Evolutionary conservation across 1,140 invertebrate species (phyloP), one percentile per base, ranked within the genome.

Genomic region (Idris sp.): DNA sequence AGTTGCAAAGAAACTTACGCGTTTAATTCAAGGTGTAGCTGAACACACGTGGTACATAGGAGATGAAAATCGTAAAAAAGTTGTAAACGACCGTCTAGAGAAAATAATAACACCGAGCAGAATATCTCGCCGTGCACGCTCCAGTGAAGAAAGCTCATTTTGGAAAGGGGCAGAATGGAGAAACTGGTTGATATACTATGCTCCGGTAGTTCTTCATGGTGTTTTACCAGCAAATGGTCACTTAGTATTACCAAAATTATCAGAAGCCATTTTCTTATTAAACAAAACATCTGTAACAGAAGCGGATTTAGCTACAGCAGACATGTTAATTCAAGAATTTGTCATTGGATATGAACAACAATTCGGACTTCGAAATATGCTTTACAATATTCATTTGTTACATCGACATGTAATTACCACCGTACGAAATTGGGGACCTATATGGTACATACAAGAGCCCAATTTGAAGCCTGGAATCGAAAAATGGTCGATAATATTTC

Each of bases 91-190:
- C 4, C 25, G n/a, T 30, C 2, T 65, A 5, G 9, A 11, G 5
- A 10, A 11, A 19, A 65, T 65, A 4, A 36, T 22, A 46, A 2
- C 28, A 13, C 43, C 31, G 2, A 56, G 15, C 1, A 19, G 49
- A 18, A 33, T 68, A 4, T 68, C 64, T 10, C 15, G 64, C 2
- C 28, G 35, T 11, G 9, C 51, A 31, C 26, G 48, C n/a, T 13
- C 15, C 1, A 36, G 46, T 8, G 25, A 18, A 3, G 13, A 38
- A 9, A 38, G 6, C n/a, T 1, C 11, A 7, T 41, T 26, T 11
- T 58, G 64, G 64, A 68, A 56, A 49, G 64, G 41, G 1, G 36
- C 64, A 7, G 64, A 68, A 28, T 58, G 44, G 51, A 11, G 49
- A 35, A 65, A 65, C 10, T 58, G 31, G 25, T 2, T 68, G 0